Base-by-base conservation (phyloP, 2,797 vertebrate species). In the Oreochromis grahami region DNA sequence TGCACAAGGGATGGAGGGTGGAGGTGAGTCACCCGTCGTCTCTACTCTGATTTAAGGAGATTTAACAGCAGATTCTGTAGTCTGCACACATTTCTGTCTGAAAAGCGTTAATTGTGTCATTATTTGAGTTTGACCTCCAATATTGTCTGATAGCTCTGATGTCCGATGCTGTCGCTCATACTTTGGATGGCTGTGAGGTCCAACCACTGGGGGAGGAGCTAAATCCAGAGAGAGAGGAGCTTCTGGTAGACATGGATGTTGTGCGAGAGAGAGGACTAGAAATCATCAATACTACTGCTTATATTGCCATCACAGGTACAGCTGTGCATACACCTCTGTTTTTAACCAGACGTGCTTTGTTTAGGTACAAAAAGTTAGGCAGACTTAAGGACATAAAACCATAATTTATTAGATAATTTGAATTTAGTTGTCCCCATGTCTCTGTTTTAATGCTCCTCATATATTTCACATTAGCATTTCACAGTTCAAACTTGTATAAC, bases 111-210 rank as follows among this genome's bases (percentile, higher is more conserved):
- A 78, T 53, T 34, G 82, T 45, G 58, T 45, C 34, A 24, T 82
- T 24, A 48, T 81, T 52, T 41, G 10, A 55, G 19, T 15, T 19
- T 32, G 48, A 15, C 84, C 52, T 81, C 34, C 56, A 65, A 1
- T 58, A 5, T 80, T 14, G 15, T 56, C 78, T 78, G n/a, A 70
- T 58, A 96, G 95, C 98, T 5, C 97, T 98, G 76, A 98, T 98
- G 98, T 99, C 98, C 0, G 98, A 99, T 9, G 98, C 98, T 21
- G 98, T 99, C n/a, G 98, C 98, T 87, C 98, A 99, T 94, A 99
- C 98, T 83, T 91, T 99, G 94, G 98, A 99, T 0, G 97, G 98
- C 90, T 99, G 98, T 58, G 98, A 99, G 93, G 98, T 99, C 76
- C 98, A 98, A 1, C 91, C 99, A 2, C 95, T 99, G 63, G 98